These are phyloP conservation scores for Telmatochromis brachygnathus DNA, from an alignment of 2,113 vertebrate genomes.

Conservation along the genomic window DNA sequence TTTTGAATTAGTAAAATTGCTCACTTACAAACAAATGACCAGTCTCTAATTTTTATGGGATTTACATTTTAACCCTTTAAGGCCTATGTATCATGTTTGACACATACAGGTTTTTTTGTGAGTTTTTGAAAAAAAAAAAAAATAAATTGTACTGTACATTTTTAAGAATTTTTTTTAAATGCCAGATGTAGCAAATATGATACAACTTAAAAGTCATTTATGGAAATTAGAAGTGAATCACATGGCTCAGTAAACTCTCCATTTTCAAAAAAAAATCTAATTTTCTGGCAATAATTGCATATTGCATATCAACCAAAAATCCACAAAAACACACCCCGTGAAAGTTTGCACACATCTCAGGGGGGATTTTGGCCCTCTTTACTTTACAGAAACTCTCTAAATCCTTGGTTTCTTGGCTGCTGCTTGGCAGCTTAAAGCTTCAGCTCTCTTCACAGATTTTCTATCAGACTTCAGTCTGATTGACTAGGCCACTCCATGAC, in stretches of 20 bases:
- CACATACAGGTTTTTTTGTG: not conserved
- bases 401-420: not conserved
- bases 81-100: not conserved
- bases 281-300: not conserved
- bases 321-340: not conserved
- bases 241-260: not conserved
- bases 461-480: not conserved
- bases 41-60: not conserved
- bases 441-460: not conserved
- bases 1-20: not conserved
- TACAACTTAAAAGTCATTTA: not conserved
- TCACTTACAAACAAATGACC: not conserved
- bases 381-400: not conserved
- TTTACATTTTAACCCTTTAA: not conserved
- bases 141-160: not conserved
- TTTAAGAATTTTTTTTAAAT: not conserved
- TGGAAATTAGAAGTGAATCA: not conserved
- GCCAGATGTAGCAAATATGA: not conserved
- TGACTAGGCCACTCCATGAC: not conserved
- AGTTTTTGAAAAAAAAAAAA: not conserved
- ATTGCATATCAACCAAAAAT: not conserved
- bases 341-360: not conserved
- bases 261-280: not conserved
- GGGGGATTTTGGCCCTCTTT: not conserved
- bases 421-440: not conserved